Base-by-base conservation (phyloP, 2,113 vertebrate genomes). In the Rostratula benghalensis region DNA sequence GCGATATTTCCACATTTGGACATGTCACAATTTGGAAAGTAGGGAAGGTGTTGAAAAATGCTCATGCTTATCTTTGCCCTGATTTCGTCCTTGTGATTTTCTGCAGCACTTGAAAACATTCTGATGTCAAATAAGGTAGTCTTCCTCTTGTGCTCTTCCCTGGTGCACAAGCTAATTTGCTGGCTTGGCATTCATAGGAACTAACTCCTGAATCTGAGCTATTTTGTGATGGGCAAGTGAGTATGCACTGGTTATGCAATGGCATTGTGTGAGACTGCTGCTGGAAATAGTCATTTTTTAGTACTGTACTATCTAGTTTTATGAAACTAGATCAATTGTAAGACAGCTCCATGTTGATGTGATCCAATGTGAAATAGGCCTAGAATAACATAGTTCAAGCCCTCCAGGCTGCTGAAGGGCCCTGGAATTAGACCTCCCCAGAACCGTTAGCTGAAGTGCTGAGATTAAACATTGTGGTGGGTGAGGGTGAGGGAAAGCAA, bases 21-120 rank as follows among this genome's bases (percentile, higher is more conserved):
- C 77, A 46, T 33, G 25, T 51, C 35, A 30, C 6, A 68, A 13
- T 13, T 71, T 14, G 33, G 43, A 89, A 90, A 91, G n/a, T 0
- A 1, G 6, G 5, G 7, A 21, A 92, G 30, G 10, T 59, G 7
- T 35, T 69, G 13, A 80, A 86, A 77, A 90, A 74, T 11, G 1
- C 41, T 65, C 7, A 10, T 50, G 0, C 0, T 75, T 67, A 14
- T 39, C n/a, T 73, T 74, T 28, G 4, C 35, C 10, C 4, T 59
- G 20, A 48, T 86, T 65, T 2, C 59, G 21, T 67, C 31, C 37
- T 43, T 77, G 14, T 24, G 37, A 61, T 59, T 69, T 93, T 89
- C 60, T 67, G 43, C 63, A 73, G n/a, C 15, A 25, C 12, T 37
- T 75, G 51, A 75, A 84, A 71, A 30, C 3, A 71, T 7, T 28